Percentiles rank a stretch among this genome's conserved stretches.
Conservation (phyloP, 2,888 invertebrate genomes). For the Parnassius smintheus region DNA sequence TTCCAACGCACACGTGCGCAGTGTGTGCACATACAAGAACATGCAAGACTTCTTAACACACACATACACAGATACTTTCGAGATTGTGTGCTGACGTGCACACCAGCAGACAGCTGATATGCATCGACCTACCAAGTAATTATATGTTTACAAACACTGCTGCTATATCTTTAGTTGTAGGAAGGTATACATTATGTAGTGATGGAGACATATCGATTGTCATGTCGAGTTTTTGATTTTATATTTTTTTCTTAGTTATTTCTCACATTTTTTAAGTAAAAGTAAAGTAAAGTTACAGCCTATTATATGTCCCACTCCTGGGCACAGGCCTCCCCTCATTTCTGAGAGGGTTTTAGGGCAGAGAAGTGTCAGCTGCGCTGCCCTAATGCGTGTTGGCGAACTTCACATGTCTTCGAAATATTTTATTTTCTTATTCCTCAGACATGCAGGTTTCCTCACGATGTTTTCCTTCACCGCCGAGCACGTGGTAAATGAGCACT, state of each 20-base stretch:
- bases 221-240: conserved; percentile 34
- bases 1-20: conserved; percentile 43
- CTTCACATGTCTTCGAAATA: too few relatives aligned
- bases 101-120: conserved; percentile 59
- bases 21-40: conserved; percentile 23
- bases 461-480: too few relatives aligned
- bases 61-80: conserved; percentile 32
- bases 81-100: conserved; percentile 34
- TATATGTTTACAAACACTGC: conserved; percentile 78
- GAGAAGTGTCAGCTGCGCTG: too few relatives aligned
- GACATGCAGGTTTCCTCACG: too few relatives aligned
- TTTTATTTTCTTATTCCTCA: too few relatives aligned
- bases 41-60: conserved; percentile 27
- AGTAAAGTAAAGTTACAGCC: too few relatives aligned
- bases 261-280: too few relatives aligned
- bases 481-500: too few relatives aligned
- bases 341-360: too few relatives aligned
- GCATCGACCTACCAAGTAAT: conserved; percentile 79
- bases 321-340: too few relatives aligned
- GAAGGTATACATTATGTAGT: conserved; percentile 46
- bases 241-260: background rate
- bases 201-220: conserved; percentile 41
- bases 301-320: too few relatives aligned
- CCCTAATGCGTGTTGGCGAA: too few relatives aligned
- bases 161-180: conserved; percentile 47